phyloP scores from a whole-genome alignment of 2,797 vertebrate genomes.

The Synaphobranchus kaupii region DNA sequence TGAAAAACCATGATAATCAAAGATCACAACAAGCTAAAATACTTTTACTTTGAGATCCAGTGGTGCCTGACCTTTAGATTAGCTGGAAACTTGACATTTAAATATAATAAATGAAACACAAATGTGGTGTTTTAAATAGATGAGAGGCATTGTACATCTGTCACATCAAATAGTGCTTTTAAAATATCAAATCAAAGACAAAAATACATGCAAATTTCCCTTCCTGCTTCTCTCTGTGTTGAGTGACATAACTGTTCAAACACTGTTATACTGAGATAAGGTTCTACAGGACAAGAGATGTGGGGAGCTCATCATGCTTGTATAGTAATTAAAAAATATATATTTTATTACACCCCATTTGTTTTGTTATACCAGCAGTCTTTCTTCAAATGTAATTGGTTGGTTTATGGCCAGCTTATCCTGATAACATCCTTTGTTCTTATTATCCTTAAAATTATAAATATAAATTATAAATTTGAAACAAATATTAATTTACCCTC shows the following conservation, averaged over 20 bases:
- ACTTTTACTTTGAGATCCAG: background rate
- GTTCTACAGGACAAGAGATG: background rate
- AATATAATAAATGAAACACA: background rate
- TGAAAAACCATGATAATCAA: background rate
- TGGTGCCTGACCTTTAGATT: background rate
- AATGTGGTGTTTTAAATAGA: background rate
- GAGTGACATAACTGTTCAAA: background rate
- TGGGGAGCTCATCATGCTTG: background rate
- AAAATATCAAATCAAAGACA: background rate
- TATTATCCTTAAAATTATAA: background rate
- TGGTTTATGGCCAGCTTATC: background rate
- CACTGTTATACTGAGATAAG: background rate
- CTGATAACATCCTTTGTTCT: background rate
- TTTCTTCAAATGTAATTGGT: background rate
- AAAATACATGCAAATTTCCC: background rate
- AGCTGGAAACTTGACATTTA: background rate
- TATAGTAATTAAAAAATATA: background rate
- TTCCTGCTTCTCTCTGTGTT: background rate
- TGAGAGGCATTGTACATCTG: background rate
- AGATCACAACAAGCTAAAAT: background rate
- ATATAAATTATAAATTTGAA: background rate
- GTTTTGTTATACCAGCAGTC: background rate
- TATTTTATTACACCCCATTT: background rate
- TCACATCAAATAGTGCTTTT: background rate
- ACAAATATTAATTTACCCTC: conserved; percentile 10